These are phyloP conservation scores for Acronicta psi DNA, from an alignment of 2,888 invertebrate species.

Conservation along the genomic window DNA sequence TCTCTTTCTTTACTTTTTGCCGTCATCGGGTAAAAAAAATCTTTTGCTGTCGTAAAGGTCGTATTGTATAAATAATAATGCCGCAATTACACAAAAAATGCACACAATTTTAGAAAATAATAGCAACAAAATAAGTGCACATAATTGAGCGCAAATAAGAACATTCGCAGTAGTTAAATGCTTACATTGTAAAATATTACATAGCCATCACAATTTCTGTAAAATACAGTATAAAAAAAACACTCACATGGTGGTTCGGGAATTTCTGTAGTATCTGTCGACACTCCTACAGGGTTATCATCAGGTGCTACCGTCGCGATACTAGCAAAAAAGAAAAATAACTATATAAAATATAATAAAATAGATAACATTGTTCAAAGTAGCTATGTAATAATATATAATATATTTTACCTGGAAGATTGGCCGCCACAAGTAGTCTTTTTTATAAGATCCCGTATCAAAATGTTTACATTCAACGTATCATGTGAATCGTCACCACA, in stretches of 20 bases:
- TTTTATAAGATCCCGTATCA: conserved; percentile 43
- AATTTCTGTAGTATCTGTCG: not conserved
- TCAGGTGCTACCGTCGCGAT: not conserved
- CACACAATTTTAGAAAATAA: too few relatives aligned
- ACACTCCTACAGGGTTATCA: not conserved
- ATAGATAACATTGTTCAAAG: not conserved
- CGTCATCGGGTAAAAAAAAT: too few relatives aligned
- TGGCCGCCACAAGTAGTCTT: conserved; percentile 17
- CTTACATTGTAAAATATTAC: too few relatives aligned
- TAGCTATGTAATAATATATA: too few relatives aligned
- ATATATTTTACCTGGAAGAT: conserved; percentile 23
- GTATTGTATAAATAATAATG: not conserved
- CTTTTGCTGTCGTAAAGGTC: not conserved
- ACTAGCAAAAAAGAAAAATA: conserved; percentile 7
- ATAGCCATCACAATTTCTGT: not conserved
- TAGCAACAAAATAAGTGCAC: too few relatives aligned
- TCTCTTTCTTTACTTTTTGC: not conserved
- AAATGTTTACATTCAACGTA: conserved; percentile 28
- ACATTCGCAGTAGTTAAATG: not conserved
- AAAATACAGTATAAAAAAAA: not conserved
- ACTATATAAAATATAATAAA: not conserved
- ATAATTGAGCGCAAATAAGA: not conserved
- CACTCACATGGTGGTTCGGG: conserved; percentile 15
- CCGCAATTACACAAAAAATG: too few relatives aligned
- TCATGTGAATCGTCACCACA: conserved; percentile 34